Base-by-base conservation (phyloP, 2,113 vertebrate genomes). In the Jaculus jaculus region DNA sequence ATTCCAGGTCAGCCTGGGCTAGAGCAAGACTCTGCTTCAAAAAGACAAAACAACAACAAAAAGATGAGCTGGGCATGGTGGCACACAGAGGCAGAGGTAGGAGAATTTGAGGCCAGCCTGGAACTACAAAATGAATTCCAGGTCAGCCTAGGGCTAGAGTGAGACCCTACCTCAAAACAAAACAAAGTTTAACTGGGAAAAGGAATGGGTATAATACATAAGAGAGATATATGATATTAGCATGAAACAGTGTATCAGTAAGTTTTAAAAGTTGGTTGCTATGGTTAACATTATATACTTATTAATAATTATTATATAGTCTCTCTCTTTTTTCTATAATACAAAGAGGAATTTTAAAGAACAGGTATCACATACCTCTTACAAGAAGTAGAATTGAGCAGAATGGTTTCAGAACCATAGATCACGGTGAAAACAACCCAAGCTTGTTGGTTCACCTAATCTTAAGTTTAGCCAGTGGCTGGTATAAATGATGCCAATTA, bases 261-360 rank as follows among this genome's bases (percentile, higher is more conserved):
- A 92, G n/a, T 85, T 90, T 78, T 71, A 92, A 16, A 79, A 3
- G 88, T 78, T 79, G 17, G 15, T 58, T 89, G 69, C 60, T 78
- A 90, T 47, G 11, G 26, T 92, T 90, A 81, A 89, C 86, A 69
- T 10, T 69, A 73, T 42, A 89, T 84, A 93, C 24, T 93, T 85
- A 93, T 68, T 84, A 77, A 28, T 16, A 80, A 39, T 54, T 78
- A 88, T 47, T 88, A 91, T 60, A 2, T 2, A 93, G 72, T 51
- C 16, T 79, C 21, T 68, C 42, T 32, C 91, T 87, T 89, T 90
- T n/a, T n/a, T n/a, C n/a, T n/a, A n/a, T n/a, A 91, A 72, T 65
- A 73, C 15, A 90, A 47, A 89, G 63, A 58, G 66, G 4, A 68
- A 30, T 87, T 93, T 12, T 86, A 79, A 84, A 91, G 21, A 47